Conservation (phyloP, 2,888 invertebrate species). For the Ischnus inquisitorius region DNA sequence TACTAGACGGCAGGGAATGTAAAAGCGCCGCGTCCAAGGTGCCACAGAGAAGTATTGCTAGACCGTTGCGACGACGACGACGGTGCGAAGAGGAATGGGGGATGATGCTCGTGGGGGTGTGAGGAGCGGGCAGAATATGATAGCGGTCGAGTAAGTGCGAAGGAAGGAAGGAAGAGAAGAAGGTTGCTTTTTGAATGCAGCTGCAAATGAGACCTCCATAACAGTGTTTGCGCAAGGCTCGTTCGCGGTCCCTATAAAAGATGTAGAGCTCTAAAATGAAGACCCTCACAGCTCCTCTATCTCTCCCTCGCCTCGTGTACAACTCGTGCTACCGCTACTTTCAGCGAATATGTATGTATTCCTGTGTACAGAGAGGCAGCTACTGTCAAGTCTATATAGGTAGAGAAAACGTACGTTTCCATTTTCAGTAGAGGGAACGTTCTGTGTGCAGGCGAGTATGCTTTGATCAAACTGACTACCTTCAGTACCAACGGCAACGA, state of each 20-base stretch:
- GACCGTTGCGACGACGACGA: constrained; percentile 7
- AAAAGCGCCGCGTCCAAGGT: constrained; percentile 12
- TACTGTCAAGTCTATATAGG: background rate
- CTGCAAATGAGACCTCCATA: constrained; percentile 76
- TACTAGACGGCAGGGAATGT: constrained; percentile 2
- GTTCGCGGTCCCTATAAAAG: constrained; percentile 73
- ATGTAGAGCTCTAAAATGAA: constrained; percentile 77
- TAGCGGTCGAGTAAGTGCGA: constrained; percentile 20
- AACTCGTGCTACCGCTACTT: background rate
- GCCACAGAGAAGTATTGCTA: constrained; percentile 20
- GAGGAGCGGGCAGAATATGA: background rate
- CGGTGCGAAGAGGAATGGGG: constrained; percentile 17
- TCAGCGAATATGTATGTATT: constrained; percentile 1
- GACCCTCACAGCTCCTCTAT: constrained; percentile 60
- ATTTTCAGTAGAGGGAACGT: constrained; percentile 27
- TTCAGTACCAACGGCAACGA: background rate
- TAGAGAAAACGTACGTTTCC: constrained; percentile 39
- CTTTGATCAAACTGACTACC: constrained; percentile 53
- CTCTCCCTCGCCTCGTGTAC: constrained; percentile 25
- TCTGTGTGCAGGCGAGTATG: constrained; percentile 18
- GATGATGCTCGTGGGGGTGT: constrained; percentile 18
- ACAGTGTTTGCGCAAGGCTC: constrained; percentile 65
- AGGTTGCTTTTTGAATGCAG: constrained; percentile 74
- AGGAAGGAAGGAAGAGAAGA: constrained; percentile 24
- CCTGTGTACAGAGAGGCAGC: constrained; percentile 6